phyloP scores from a whole-genome alignment of 1,140 invertebrate species.

The Dendrolimus kikuchii region DNA sequence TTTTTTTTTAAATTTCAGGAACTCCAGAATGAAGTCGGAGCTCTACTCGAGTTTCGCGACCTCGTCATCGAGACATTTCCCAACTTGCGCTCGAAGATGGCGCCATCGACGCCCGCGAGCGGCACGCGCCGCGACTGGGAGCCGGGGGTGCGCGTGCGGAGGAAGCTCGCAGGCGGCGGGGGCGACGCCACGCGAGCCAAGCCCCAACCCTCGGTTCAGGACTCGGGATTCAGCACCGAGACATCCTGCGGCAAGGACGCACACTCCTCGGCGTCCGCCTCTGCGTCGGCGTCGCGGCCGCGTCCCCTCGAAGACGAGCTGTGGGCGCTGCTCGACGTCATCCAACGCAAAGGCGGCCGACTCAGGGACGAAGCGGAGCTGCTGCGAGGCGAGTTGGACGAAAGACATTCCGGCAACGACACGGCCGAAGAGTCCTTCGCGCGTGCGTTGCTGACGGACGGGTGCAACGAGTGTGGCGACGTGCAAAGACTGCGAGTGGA shows the following conservation, averaged over 20 bases:
- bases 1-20: conserved; percentile 70
- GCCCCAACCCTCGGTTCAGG: conserved; percentile 82
- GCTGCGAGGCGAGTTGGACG: conserved; percentile 65
- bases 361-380: conserved; percentile 79
- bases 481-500: conserved; percentile 76
- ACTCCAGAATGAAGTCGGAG: conserved; percentile 92
- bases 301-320: conserved; percentile 82
- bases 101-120: conserved; percentile 58
- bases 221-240: conserved; percentile 89
- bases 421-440: conserved; percentile 68
- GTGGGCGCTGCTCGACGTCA: conserved; percentile 88
- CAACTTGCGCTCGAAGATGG: conserved; percentile 87
- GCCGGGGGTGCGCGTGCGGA: conserved; percentile 82
- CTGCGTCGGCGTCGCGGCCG: conserved; percentile 44
- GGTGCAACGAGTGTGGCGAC: conserved; percentile 80
- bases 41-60: conserved; percentile 89
- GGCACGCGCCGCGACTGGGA: conserved; percentile 78
- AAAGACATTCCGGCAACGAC: conserved; percentile 46
- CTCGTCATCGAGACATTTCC: conserved; percentile 93
- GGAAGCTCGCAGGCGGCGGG: conserved; percentile 76
- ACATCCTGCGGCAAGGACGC: conserved; percentile 84
- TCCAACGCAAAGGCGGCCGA: conserved; percentile 83
- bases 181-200: conserved; percentile 74
- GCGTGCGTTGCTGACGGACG: conserved; percentile 72
- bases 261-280: conserved; percentile 73